Percentiles rank a stretch among this genome's conserved stretches.
These are phyloP conservation scores for Crematogaster levior DNA, from an alignment of 2,888 invertebrate genomes.

Conservation along the genomic window DNA sequence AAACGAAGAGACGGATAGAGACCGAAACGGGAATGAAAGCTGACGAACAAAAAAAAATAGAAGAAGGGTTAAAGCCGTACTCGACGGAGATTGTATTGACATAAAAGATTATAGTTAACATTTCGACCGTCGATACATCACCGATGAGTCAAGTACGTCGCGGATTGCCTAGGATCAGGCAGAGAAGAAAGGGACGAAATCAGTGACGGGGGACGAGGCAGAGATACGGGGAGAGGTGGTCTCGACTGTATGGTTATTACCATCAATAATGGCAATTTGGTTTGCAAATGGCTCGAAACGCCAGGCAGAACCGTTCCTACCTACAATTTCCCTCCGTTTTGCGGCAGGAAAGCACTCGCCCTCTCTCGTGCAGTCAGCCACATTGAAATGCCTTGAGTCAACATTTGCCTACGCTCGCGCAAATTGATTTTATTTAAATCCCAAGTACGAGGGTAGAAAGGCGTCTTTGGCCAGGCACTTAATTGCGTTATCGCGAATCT, in stretches of 20 bases:
- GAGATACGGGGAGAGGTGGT: constrained; percentile 56
- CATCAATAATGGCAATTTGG: constrained; percentile 85
- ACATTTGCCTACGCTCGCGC: constrained; percentile 84
- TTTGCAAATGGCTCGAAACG: constrained; percentile 83
- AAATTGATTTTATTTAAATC: constrained; percentile 85
- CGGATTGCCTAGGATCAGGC: constrained; percentile 48
- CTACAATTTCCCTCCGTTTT: constrained; percentile 84
- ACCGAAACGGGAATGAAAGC: constrained; percentile 19
- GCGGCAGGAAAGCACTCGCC: constrained; percentile 78
- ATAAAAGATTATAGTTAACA: constrained; percentile 75
- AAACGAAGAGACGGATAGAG: constrained; percentile 41
- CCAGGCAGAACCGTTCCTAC: constrained; percentile 80
- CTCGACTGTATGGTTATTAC: constrained; percentile 84
- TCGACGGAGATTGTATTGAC: constrained; percentile 62
- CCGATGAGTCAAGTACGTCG: constrained; percentile 60
- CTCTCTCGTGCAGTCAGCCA: constrained; percentile 81
- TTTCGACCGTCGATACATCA: constrained; percentile 70
- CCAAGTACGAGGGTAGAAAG: constrained; percentile 79
- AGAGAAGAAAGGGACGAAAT: constrained; percentile 30
- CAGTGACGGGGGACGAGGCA: constrained; percentile 52
- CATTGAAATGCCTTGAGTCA: constrained; percentile 84
- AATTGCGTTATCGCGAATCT: constrained; percentile 81
- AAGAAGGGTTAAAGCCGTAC: constrained; percentile 10
- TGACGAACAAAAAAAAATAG: neutral
- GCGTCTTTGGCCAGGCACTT: constrained; percentile 76